Conservation (phyloP, 2,888 invertebrate species). For the Camptogramma bilineatum region DNA sequence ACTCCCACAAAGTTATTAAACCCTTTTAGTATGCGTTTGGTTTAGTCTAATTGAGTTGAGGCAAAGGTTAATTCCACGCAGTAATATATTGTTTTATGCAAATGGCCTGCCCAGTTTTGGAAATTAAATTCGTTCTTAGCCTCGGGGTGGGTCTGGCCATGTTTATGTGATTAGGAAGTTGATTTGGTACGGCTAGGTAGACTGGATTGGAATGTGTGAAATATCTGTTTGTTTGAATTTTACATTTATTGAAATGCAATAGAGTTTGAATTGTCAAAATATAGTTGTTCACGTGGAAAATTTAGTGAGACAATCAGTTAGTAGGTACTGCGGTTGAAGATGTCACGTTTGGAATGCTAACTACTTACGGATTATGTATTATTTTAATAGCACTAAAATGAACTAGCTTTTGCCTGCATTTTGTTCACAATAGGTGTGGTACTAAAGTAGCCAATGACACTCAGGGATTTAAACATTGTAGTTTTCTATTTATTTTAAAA, state of each 20-base stretch:
- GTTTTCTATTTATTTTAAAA: no score
- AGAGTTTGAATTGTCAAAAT: background rate
- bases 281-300: background rate
- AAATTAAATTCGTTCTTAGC: conserved; percentile 79
- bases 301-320: no score
- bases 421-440: no score
- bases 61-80: conserved; percentile 79
- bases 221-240: conserved; percentile 1
- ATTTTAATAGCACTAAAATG: no score
- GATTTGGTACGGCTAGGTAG: conserved; percentile 45
- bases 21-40: conserved; percentile 79
- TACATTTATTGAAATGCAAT: background rate
- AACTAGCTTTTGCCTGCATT: no score
- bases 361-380: no score
- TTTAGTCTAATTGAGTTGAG: conserved; percentile 79
- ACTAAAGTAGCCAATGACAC: no score
- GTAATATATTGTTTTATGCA: conserved; percentile 84
- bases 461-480: no score
- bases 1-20: conserved; percentile 68
- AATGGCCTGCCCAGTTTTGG: conserved; percentile 69
- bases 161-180: conserved; percentile 77
- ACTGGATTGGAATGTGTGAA: conserved; percentile 37
- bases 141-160: conserved; percentile 69
- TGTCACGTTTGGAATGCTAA: no score
- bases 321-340: no score